Conservation (phyloP, 2,797 vertebrate genomes). For the Syngnathus acus region DNA sequence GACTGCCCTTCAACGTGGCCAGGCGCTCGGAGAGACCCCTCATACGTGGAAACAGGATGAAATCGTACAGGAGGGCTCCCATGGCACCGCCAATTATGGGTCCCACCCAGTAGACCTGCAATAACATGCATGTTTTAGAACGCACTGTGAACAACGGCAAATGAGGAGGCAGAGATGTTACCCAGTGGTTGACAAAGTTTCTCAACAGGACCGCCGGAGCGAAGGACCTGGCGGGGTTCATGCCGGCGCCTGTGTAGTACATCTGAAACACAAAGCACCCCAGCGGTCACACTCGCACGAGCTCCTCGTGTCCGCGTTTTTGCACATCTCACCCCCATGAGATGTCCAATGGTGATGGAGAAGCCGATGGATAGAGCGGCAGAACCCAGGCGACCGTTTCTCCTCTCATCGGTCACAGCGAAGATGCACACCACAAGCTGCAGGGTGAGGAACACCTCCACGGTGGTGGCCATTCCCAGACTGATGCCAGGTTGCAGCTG, state of each 20-base stretch:
- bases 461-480: constrained; percentile 83
- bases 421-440: constrained; percentile 89
- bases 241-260: constrained; percentile 87
- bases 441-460: constrained; percentile 90
- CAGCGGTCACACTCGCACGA: background rate
- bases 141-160: too few relatives aligned
- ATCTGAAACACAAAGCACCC: constrained; percentile 67
- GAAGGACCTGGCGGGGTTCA: constrained; percentile 92
- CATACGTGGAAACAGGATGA: constrained; percentile 86
- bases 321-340: constrained; percentile 81
- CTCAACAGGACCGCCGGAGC: constrained; percentile 87
- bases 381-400: constrained; percentile 80
- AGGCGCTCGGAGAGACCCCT: constrained; percentile 84
- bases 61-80: constrained; percentile 85
- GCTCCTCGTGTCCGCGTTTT: background rate
- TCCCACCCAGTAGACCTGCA: constrained; percentile 88
- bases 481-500: constrained; percentile 87
- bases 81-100: constrained; percentile 85
- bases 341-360: constrained; percentile 85
- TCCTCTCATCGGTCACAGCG: constrained; percentile 86
- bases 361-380: constrained; percentile 89
- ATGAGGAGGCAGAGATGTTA: constrained; percentile 51
- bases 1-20: constrained; percentile 83
- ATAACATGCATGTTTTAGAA: constrained; percentile 3
- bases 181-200: constrained; percentile 92